Conservation (phyloP, 2,113 vertebrate genomes). For the Boleophthalmus pectinirostris region DNA sequence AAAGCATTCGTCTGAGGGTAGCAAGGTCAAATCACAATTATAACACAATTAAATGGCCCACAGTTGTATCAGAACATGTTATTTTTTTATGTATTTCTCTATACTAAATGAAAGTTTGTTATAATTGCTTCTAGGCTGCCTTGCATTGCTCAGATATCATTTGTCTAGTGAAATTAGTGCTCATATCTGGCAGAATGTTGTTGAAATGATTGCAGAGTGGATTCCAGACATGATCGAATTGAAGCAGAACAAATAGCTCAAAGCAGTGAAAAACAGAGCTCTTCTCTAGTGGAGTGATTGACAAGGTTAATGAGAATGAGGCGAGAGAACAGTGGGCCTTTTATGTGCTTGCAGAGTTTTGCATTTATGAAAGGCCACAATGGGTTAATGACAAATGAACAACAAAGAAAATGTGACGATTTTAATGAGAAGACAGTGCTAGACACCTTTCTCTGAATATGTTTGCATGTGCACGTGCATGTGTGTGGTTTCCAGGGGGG, state of each 20-base stretch:
- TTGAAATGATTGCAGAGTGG: conserved; percentile 18
- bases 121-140: conserved; percentile 6
- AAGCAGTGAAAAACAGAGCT: conserved; percentile 6
- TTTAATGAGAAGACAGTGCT: conserved; percentile 20
- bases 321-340: conserved; percentile 1
- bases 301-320: conserved; percentile 18
- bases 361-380: conserved; percentile 11
- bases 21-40: conserved; percentile 14
- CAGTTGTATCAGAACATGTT: background rate
- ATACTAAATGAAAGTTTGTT: conserved; percentile 7
- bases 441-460: conserved; percentile 14
- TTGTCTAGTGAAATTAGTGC: conserved; percentile 9
- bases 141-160: conserved; percentile 4
- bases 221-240: conserved; percentile 18
- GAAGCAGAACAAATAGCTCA: conserved; percentile 3
- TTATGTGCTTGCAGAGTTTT: conserved; percentile 12
- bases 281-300: conserved; percentile 16
- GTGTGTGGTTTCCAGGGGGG: conserved; percentile 50
- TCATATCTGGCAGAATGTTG: conserved; percentile 9
- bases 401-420: background rate
- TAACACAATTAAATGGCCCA: background rate
- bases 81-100: background rate
- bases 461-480: conserved; percentile 23
- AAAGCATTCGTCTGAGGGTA: conserved; percentile 29
- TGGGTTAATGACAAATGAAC: conserved; percentile 16